phyloP scores from a whole-genome alignment of 2,888 invertebrate genomes.

The Sabatieria punctata region DNA sequence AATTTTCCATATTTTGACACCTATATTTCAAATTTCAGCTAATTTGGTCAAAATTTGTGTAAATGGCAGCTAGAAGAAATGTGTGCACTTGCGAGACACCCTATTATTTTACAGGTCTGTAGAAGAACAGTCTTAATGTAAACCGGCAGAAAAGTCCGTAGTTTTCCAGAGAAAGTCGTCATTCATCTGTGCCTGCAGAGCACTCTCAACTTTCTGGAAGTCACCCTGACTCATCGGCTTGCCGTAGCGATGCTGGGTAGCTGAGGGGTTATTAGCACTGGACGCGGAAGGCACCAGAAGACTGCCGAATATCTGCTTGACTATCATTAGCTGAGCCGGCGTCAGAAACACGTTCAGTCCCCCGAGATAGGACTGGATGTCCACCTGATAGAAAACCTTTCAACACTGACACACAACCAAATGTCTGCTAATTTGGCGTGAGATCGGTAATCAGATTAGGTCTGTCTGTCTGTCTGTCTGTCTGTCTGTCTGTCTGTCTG shows the following conservation, averaged over 20 bases:
- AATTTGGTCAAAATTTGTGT: no score
- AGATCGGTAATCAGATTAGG: no score
- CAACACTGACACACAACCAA: neutral
- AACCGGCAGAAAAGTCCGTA: neutral
- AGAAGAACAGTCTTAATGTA: no score
- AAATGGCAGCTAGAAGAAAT: no score
- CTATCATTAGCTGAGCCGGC: conserved; percentile 18
- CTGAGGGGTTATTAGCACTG: neutral
- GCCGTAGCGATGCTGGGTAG: neutral
- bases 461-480: no score
- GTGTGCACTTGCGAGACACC: no score
- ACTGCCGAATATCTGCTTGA: no score
- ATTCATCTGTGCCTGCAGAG: neutral
- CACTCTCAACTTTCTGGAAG: conserved; percentile 4
- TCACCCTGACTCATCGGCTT: conserved; percentile 11
- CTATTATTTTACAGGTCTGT: no score
- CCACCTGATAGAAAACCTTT: conserved; percentile 14
- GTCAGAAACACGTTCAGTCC: conserved; percentile 15
- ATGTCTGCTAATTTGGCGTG: no score
- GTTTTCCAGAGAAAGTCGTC: neutral
- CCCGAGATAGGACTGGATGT: conserved; percentile 17
- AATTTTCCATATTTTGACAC: no score
- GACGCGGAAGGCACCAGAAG: conserved; percentile 3
- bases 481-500: no score
- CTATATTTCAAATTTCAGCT: no score